phyloP scores from a whole-genome alignment of 2,797 vertebrate species.

The Tamandua tetradactyla region DNA sequence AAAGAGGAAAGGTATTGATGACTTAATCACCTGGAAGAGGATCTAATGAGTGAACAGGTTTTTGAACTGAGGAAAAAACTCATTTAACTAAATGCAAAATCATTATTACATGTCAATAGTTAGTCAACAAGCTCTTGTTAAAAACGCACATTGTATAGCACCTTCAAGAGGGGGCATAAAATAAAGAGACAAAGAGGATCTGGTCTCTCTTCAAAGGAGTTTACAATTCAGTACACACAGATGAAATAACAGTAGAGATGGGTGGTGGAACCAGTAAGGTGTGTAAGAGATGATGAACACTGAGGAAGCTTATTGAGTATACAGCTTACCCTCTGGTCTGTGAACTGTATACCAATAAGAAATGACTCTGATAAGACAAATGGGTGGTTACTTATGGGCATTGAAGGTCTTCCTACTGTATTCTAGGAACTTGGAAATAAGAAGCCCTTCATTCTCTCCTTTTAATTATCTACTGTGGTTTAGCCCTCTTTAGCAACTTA shows the following conservation, averaged over 20 bases:
- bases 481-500: background rate
- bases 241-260: background rate
- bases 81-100: constrained; percentile 43
- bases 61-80: background rate
- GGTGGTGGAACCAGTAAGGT: background rate
- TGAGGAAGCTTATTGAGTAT: too few species aligned
- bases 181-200: background rate
- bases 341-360: background rate
- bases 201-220: background rate
- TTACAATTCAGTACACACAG: background rate
- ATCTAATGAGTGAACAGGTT: background rate
- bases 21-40: constrained; percentile 42
- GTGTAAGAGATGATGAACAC: background rate
- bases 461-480: background rate
- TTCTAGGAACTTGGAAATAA: background rate
- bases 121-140: background rate
- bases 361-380: background rate
- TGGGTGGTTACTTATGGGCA: background rate
- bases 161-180: background rate
- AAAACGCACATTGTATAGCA: background rate
- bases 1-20: background rate
- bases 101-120: background rate
- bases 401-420: background rate
- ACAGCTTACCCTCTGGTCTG: too few species aligned
- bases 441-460: background rate